Base-by-base conservation (phyloP, 2,888 invertebrate species). In the Tetropium fuscum region DNA sequence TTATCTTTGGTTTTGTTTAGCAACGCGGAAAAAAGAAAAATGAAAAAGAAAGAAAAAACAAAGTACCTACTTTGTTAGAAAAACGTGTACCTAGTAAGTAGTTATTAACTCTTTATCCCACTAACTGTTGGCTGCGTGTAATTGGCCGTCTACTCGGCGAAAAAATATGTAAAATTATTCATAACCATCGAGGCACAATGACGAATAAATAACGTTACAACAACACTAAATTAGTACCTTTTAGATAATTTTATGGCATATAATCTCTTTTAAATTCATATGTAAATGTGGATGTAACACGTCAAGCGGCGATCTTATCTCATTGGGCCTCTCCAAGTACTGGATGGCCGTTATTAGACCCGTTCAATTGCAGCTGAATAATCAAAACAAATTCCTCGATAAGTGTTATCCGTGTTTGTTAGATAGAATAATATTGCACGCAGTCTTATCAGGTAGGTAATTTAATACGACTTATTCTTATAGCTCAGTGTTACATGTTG, bases 301-400 rank as follows among this genome's bases (percentile, higher is more conserved):
- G n/a, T 11, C 10, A 4, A n/a, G 11, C n/a, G 36, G 19, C 18
- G 43, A 11, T 43, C 20, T 53, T 43, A 44, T 51, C 49, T 22
- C 10, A n/a, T n/a, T n/a, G n/a, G n/a, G n/a, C n/a, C n/a, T n/a
- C n/a, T n/a, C n/a, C n/a, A n/a, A n/a, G n/a, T n/a, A n/a, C n/a
- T n/a, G n/a, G n/a, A n/a, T n/a, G 45, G 16, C 51, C 36, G 22
- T 25, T n/a, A n/a, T n/a, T 44, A 40, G 47, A 55, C 47, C 30
- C 47, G 27, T 19, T 43, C 8, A 19, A 34, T 34, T 38, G 45
- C 49, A 60, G 59, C 54, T 60, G 59, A 43, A 60, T 55, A 49
- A 55, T 60, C 60, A 60, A 38, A 55, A 43, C 47, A 38, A 38
- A 55, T 49, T 45, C 36, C 30, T 38, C 22, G 48, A 58, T 58